phyloP scores from a whole-genome alignment of 2,888 invertebrate species.

The Rotaria socialis region DNA sequence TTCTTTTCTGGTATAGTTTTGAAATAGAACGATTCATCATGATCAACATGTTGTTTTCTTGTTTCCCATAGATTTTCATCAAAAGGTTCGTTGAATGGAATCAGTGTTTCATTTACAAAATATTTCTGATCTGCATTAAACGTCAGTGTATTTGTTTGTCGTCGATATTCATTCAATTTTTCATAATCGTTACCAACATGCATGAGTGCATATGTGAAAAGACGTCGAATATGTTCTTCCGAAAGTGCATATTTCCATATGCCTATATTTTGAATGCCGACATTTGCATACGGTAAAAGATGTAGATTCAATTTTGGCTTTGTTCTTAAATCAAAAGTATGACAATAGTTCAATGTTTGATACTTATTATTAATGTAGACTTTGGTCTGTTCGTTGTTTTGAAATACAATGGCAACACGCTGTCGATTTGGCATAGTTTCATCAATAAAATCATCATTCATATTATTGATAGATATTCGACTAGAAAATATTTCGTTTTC shows the following conservation, averaged over 20 bases:
- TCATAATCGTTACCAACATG: not conserved
- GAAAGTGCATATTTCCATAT: slow-evolving; percentile 13
- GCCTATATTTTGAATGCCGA: not conserved
- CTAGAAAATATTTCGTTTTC: too few species aligned
- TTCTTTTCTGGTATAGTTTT: not conserved
- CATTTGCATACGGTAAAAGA: not conserved
- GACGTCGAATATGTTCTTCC: not conserved
- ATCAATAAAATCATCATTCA: not conserved
- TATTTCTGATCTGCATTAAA: not conserved
- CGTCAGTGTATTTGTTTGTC: not conserved
- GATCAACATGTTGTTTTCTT: not conserved
- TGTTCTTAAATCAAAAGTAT: not conserved
- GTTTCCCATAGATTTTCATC: not conserved
- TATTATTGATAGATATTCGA: too few species aligned
- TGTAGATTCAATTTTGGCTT: not conserved
- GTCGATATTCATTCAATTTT: not conserved
- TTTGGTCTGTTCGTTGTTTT: not conserved
- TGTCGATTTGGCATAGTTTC: not conserved
- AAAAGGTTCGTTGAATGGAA: not conserved
- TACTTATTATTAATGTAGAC: not conserved
- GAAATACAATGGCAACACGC: not conserved
- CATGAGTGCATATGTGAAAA: not conserved
- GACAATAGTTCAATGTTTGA: not conserved
- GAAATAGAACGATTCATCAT: slow-evolving; percentile 1
- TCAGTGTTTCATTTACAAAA: not conserved